A percentile compares a stretch with the other conserved stretches of the same genome.
phyloP scores from a whole-genome alignment of 2,888 invertebrate genomes.

The Volucella zonaria region DNA sequence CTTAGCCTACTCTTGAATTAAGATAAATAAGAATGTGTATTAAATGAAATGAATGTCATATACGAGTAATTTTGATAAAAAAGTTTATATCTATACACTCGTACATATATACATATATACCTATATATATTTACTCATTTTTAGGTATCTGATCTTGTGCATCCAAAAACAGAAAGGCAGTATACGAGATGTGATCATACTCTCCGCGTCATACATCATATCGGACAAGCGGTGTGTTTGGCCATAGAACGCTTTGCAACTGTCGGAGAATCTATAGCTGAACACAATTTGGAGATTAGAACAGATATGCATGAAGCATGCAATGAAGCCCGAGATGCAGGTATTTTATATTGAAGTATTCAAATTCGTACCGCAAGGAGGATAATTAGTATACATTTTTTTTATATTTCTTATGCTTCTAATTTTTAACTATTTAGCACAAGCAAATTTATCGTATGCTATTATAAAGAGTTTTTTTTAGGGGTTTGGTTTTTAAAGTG shows the following conservation, averaged over 20 bases:
- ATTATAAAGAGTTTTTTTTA: too few species aligned
- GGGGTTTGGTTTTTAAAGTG: too few species aligned
- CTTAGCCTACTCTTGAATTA: too few species aligned
- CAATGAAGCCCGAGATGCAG: constrained; percentile 97
- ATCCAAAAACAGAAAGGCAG: constrained; percentile 87
- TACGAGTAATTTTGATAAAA: too few species aligned
- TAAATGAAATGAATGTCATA: too few species aligned
- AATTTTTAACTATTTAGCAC: too few species aligned
- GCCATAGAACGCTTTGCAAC: constrained; percentile 99
- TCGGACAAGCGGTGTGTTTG: constrained; percentile 97
- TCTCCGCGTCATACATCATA: constrained; percentile 91
- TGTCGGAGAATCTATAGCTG: constrained; percentile 99
- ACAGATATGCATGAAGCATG: constrained; percentile 99
- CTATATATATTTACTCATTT: constrained; percentile 76
- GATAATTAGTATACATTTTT: too few species aligned
- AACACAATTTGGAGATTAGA: constrained; percentile 98
- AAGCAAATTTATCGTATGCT: too few species aligned
- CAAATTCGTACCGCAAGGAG: too few species aligned
- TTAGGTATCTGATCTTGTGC: constrained; percentile 95
- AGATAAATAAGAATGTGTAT: too few species aligned
- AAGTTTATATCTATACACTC: too few species aligned
- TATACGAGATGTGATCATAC: constrained; percentile 83
- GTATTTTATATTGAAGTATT: constrained; percentile 84
- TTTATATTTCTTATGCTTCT: too few species aligned
- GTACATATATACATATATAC: neutral